A percentile compares a stretch with the other conserved stretches of the same genome.
phyloP scores from a whole-genome alignment of 1,140 invertebrate genomes.

The Aphidius ervi region DNA sequence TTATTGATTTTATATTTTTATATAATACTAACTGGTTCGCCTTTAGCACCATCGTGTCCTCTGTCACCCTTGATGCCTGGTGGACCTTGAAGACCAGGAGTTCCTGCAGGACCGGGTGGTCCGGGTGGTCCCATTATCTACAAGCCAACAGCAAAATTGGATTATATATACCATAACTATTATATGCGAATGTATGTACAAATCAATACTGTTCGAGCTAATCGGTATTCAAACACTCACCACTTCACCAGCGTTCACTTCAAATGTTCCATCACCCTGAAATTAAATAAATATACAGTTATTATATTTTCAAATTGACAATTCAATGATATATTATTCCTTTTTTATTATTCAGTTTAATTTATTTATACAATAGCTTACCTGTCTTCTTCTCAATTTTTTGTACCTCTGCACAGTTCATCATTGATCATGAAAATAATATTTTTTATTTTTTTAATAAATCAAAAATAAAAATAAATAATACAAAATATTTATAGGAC shows the following conservation, averaged over 20 bases:
- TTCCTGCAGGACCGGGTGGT: conserved; percentile 73
- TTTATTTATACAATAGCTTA: conserved; percentile 48
- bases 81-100: conserved; percentile 71
- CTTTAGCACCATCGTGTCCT: conserved; percentile 81
- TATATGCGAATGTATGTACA: neutral
- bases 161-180: conserved; percentile 6
- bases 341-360: conserved; percentile 18
- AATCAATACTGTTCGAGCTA: neutral
- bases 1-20: no score
- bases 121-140: conserved; percentile 75
- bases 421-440: conserved; percentile 37
- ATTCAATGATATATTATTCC: conserved; percentile 17
- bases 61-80: conserved; percentile 86
- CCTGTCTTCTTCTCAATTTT: conserved; percentile 83
- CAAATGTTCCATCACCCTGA: conserved; percentile 74
- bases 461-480: neutral
- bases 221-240: conserved; percentile 47
- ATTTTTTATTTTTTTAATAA: neutral
- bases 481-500: neutral
- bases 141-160: conserved; percentile 23
- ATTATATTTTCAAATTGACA: conserved; percentile 37
- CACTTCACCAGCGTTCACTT: conserved; percentile 68
- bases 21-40: conserved; percentile 71
- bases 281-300: conserved; percentile 41
- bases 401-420: conserved; percentile 74